These are phyloP conservation scores for Euzophera pinguis DNA, from an alignment of 2,888 invertebrate species.

Conservation along the genomic window DNA sequence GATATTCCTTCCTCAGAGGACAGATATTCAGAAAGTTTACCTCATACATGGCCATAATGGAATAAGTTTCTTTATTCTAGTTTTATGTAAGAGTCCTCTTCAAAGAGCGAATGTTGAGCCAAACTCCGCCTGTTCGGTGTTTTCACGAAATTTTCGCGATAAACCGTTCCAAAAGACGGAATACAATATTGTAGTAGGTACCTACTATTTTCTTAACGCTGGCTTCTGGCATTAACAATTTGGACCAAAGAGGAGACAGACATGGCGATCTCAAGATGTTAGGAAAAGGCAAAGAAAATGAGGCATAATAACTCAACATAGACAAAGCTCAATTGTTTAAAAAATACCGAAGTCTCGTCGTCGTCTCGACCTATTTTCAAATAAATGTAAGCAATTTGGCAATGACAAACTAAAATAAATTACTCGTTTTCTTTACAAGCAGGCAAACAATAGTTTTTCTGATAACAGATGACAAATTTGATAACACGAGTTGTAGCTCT, in stretches of 20 bases:
- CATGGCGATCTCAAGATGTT: too few relatives aligned
- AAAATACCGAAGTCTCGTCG: too few relatives aligned
- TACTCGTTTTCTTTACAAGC: too few relatives aligned
- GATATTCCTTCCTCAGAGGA: too few relatives aligned
- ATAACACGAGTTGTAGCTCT: slow-evolving; percentile 46
- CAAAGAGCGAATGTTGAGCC: slow-evolving; percentile 13
- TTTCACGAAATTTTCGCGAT: slow-evolving; percentile 22
- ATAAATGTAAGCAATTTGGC: too few relatives aligned
- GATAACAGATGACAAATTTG: slow-evolving; percentile 44
- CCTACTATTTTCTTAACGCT: background rate
- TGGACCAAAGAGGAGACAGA: too few relatives aligned
- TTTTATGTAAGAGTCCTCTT: background rate
- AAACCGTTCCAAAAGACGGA: slow-evolving; percentile 22
- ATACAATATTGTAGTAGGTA: background rate
- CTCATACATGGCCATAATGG: background rate
- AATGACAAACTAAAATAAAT: too few relatives aligned
- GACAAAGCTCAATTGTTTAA: too few relatives aligned
- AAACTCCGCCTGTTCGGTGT: slow-evolving; percentile 31
- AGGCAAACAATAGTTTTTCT: slow-evolving; percentile 30
- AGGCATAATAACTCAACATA: too few relatives aligned
- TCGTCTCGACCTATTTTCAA: too few relatives aligned
- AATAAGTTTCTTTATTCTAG: background rate
- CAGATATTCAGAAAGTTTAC: background rate
- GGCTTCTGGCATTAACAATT: background rate
- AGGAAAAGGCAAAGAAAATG: too few relatives aligned